Conservation (phyloP, 2,888 invertebrate species). For the Chironomus riparius region DNA sequence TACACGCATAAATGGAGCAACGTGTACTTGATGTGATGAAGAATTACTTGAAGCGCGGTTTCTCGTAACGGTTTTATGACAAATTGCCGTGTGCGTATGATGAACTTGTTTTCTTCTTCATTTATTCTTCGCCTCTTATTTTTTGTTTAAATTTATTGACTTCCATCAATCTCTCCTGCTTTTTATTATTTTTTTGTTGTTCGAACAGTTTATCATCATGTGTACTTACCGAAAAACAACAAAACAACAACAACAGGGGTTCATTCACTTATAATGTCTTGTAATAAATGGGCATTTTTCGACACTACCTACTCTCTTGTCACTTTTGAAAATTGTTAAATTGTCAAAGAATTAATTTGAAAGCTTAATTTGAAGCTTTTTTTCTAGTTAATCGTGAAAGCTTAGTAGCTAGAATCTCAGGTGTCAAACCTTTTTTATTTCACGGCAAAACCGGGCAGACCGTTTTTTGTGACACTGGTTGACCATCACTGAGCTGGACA, state of each 20-base stretch:
- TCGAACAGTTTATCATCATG: not conserved
- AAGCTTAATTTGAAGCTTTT: too few species aligned
- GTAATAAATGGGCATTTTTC: too few species aligned
- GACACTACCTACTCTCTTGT: too few species aligned
- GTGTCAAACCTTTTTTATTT: too few species aligned
- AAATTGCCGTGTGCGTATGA: slow-evolving; percentile 1
- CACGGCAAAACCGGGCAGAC: too few species aligned
- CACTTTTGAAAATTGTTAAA: too few species aligned
- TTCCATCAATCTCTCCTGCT: not conserved
- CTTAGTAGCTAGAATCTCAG: too few species aligned
- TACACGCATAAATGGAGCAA: not conserved
- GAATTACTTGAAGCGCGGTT: not conserved
- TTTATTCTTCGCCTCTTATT: not conserved
- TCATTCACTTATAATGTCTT: not conserved
- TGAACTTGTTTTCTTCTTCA: not conserved
- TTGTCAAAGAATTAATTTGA: too few species aligned
- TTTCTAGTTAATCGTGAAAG: too few species aligned
- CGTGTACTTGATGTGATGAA: not conserved
- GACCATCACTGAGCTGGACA: too few species aligned
- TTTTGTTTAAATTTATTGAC: slow-evolving; percentile 5
- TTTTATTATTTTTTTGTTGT: not conserved
- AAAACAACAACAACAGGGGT: not conserved
- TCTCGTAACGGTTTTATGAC: slow-evolving; percentile 14
- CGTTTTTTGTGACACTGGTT: too few species aligned
- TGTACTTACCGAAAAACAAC: not conserved